Conservation (phyloP, 2,888 invertebrate genomes). For the Drosophila greeni region DNA sequence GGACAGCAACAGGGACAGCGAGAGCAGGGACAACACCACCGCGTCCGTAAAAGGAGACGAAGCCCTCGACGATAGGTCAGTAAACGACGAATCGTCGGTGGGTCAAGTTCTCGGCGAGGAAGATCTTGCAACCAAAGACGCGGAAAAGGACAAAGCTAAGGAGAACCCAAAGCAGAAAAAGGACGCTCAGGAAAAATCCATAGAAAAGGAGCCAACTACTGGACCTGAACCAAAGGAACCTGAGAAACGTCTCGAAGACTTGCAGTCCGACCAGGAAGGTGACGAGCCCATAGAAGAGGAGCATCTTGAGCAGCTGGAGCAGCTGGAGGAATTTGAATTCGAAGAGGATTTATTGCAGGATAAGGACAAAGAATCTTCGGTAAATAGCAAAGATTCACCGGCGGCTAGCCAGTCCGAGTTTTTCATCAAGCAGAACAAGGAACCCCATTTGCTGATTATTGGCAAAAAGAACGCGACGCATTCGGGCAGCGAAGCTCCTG, state of each 20-base stretch:
- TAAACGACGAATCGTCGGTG: neutral
- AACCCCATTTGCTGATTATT: constrained; percentile 49
- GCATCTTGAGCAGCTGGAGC: constrained; percentile 14
- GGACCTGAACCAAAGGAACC: neutral
- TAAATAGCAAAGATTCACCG: neutral
- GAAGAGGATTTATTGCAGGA: constrained; percentile 1
- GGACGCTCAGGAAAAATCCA: neutral
- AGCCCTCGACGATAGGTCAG: neutral
- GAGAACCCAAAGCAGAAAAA: constrained; percentile 6
- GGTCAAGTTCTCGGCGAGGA: neutral
- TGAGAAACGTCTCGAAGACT: neutral
- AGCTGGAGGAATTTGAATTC: constrained; percentile 11
- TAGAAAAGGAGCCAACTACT: neutral
- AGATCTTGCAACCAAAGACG: neutral
- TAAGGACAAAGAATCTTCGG: neutral
- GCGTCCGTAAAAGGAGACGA: constrained; percentile 5
- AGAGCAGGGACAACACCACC: constrained; percentile 14
- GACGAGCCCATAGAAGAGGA: constrained; percentile 3
- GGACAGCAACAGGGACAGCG: constrained; percentile 26
- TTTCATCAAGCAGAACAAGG: constrained; percentile 53
- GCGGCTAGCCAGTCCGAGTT: constrained; percentile 43
- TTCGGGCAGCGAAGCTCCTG: neutral
- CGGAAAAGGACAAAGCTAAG: neutral
- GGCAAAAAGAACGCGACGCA: constrained; percentile 38
- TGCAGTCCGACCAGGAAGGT: constrained; percentile 26